Evolutionary conservation across 2,113 vertebrate species (phyloP).

Genomic region (Vulpes ferrilata): DNA sequence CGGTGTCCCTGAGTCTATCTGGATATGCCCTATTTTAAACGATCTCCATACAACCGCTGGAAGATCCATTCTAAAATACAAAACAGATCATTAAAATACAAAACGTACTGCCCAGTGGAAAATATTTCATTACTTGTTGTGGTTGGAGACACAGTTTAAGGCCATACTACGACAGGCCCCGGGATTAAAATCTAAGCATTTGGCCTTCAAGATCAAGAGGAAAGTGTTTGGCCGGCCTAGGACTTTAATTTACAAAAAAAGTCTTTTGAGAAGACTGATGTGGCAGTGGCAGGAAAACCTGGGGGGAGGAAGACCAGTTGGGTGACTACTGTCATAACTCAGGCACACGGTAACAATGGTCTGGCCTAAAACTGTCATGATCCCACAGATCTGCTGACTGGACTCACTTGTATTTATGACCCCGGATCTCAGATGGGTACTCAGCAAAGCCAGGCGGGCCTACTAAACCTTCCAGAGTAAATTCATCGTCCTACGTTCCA

Average conservation of each 20-base stretch:
- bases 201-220: constrained; percentile 27
- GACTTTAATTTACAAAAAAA: background rate
- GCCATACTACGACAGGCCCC: background rate
- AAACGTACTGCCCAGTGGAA: background rate
- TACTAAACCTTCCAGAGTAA: background rate
- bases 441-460: background rate
- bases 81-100: background rate
- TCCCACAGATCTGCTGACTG: background rate
- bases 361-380: background rate
- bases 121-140: background rate
- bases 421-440: constrained; percentile 52
- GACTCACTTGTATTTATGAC: constrained; percentile 56
- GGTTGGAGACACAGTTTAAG: background rate
- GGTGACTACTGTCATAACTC: constrained; percentile 31
- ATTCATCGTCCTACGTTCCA: background rate
- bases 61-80: background rate
- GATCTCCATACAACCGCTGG: background rate
- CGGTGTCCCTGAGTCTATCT: background rate
- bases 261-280: constrained; percentile 5
- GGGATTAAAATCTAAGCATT: background rate
- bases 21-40: background rate
- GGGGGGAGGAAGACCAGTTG: background rate
- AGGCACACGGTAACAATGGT: background rate
- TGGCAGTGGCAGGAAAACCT: background rate
- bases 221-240: background rate